A percentile compares a stretch with the other conserved stretches of the same genome.
Evolutionary conservation across 2,113 vertebrate species (phyloP).

Genomic region (Fulica atra): DNA sequence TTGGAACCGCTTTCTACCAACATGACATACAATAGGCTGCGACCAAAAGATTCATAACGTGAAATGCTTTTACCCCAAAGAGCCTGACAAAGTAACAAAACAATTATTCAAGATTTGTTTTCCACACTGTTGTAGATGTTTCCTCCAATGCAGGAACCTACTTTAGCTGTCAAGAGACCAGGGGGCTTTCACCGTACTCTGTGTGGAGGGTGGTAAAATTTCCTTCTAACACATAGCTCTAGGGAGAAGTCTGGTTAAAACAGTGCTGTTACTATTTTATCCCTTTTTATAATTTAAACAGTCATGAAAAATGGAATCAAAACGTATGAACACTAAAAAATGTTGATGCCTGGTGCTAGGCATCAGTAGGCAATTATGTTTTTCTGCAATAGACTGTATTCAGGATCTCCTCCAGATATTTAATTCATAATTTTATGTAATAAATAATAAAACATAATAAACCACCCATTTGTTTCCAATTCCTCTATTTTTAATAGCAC

Average conservation of each 20-base stretch:
- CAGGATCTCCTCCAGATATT: neutral
- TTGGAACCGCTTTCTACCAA: neutral
- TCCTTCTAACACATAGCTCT: neutral
- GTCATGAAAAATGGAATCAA: neutral
- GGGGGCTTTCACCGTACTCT: neutral
- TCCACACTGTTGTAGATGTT: neutral
- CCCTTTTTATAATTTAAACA: neutral
- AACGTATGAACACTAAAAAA: neutral
- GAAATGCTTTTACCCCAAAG: neutral
- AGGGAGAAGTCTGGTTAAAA: neutral
- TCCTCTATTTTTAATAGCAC: neutral
- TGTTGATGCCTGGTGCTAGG: neutral
- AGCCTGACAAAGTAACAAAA: neutral
- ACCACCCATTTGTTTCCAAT: neutral
- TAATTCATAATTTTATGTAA: neutral
- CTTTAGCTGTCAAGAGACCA: neutral
- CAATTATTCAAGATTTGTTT: neutral
- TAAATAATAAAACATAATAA: neutral
- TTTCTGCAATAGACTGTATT: neutral
- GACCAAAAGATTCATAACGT: neutral
- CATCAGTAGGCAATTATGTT: accelerated
- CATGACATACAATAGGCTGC: neutral
- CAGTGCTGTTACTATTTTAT: neutral
- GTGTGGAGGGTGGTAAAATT: neutral
- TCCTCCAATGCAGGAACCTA: neutral